Evolutionary conservation across 2,797 vertebrate species (phyloP), one percentile per base, ranked within the genome.

Genomic region (Eulemur mongoz): DNA sequence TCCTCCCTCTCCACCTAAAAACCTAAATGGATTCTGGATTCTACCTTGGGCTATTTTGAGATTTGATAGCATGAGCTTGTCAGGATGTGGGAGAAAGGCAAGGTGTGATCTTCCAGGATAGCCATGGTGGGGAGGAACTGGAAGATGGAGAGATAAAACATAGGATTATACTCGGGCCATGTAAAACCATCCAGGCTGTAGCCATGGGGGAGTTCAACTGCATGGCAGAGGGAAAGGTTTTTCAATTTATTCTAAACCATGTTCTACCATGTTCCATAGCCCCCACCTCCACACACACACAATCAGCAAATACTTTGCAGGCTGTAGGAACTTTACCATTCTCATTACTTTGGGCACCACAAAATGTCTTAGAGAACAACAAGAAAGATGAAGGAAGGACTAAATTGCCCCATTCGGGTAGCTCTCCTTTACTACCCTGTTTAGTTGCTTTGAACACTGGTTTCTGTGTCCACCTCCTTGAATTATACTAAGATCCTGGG

Each of bases 351-450:
- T 81, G 40, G 17, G n/a, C 52, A 89, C 32, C n/a, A 89, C 54
- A 93, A 57, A 89, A 88, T 91, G 54, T 69, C 67, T 90, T 93
- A 81, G 35, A 88, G 45, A 89, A 75, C 35, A 76, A 75, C 43
- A 93, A 15, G 43, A 84, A 96, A 80, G 50, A 89, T 70, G 14
- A 83, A 83, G 40, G 25, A 93, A 88, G n/a, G 35, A 82, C n/a
- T 8, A 52, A 50, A 88, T 61, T 88, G 14, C 40, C 14, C 15
- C 59, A 63, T 79, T 87, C 30, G 32, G 52, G 43, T 85, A 79
- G 59, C 84, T 96, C 35, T 93, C 52, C 18, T 72, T 38, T 82
- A 63, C 45, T 32, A 75, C 52, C 40, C n/a, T 67, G 23, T 84
- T 96, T 54, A 95, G 25, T 93, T 85, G 65, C 75, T 87, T 90